Evolutionary conservation across 2,797 vertebrate species (phyloP), one percentile per base, ranked within the genome.

Genomic region (Gadopsis bispinosus): DNA sequence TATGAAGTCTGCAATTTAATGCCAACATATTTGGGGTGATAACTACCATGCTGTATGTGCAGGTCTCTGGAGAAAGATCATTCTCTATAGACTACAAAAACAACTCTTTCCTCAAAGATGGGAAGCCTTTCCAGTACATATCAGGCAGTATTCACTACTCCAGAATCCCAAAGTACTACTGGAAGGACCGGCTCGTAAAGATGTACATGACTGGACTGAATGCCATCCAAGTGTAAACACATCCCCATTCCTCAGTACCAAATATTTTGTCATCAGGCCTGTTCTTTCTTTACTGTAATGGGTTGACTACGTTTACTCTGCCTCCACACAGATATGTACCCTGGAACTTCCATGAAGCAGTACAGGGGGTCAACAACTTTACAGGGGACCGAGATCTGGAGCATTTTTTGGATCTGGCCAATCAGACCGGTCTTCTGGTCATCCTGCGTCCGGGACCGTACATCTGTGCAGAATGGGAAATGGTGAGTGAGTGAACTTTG

Each of bases 401-500:
- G 87, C 93, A 95, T 74, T 99, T 99, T 88, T 92, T 99, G 90
- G 91, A 95, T 77, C 88, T 99, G 84, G 96, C 97, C 53, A 96
- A 96, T 37, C 90, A 96, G 87, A 96, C 96, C 0, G 96, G 96
- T 31, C 94, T 99, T 14, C 93, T 98, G 83, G 98, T 99, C 80
- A 98, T 99, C 86, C 93, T 99, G 84, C 96, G 97, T 4, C 97
- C 98, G 0, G 98, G 98, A 68, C 98, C 98, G 3, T 99, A 99
- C 92, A 99, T 99, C 94, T 99, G 98, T 90, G 97, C 98, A 0
- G 98, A 99, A 80, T 99, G 98, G 98, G 98, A 99, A 83, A 99
- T 99, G 98, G 98, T 99, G 87, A 96, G 85, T 64, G 7, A 12
- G 5, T 12, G 8, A 50, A 50, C 20, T 50, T 10, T 20, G 7